These are phyloP conservation scores for Syrista parreyssii DNA, from an alignment of 2,888 invertebrate genomes.

Conservation along the genomic window DNA sequence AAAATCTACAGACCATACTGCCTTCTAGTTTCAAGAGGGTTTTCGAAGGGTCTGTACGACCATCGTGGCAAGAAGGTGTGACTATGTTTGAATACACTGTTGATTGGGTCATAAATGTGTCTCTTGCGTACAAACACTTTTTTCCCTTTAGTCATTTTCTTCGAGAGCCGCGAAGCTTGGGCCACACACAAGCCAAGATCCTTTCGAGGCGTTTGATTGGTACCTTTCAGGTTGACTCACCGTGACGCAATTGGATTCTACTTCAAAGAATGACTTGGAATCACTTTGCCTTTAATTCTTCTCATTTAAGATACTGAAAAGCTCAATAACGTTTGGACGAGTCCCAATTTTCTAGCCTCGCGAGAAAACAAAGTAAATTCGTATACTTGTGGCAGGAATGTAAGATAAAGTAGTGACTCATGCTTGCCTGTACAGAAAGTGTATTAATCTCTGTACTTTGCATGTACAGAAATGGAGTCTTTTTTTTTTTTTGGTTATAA, in stretches of 20 bases:
- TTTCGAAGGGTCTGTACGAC: conserved; percentile 43
- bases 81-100: conserved; percentile 64
- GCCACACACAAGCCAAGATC: conserved; percentile 54
- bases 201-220: conserved; percentile 51
- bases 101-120: conserved; percentile 66
- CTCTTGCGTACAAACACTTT: conserved; percentile 56
- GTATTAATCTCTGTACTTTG: background rate
- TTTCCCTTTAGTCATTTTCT: conserved; percentile 45
- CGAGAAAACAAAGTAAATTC: background rate
- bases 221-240: conserved; percentile 43
- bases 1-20: background rate
- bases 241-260: conserved; percentile 57
- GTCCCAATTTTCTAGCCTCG: background rate
- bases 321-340: background rate
- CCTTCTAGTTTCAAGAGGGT: conserved; percentile 21
- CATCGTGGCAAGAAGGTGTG: conserved; percentile 53
- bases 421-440: background rate
- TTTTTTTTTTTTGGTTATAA: background rate
- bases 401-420: background rate
- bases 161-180: conserved; percentile 34
- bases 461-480: background rate
- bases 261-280: conserved; percentile 24
- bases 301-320: background rate
- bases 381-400: background rate
- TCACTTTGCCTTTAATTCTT: conserved; percentile 3